Base-by-base conservation (phyloP, 2,113 vertebrate species). In the Python bivittatus region DNA sequence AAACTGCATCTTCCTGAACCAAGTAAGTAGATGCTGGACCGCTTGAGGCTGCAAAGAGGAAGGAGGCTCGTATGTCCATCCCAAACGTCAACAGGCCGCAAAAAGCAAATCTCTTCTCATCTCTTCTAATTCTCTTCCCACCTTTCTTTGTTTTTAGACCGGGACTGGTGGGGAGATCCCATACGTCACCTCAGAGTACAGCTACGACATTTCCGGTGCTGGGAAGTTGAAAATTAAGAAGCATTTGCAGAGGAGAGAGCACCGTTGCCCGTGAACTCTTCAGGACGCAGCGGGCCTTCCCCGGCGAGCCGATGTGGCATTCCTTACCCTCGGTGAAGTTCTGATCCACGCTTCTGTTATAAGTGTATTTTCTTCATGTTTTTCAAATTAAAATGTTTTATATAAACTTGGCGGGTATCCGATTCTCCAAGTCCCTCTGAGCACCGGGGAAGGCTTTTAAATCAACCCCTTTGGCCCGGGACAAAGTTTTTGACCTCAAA, bases 151-250 rank as follows among this genome's bases (percentile, higher is more conserved):
- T 23, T 97, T 97, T 13, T 97, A 99, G 98, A 89, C 93, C 4
- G 98, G 97, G 84, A 92, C 96, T 0, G 97, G 98, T 27, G 98
- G 98, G 2, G 98, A 98, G 12, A 96, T 97, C n/a, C 99, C 99
- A 0, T 99, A 99, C 0, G 89, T 99, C 90, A 99, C 99, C 0
- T 97, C 98, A 0, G 98, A 99, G 92, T 99, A 99, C 94, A 99
- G 98, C 86, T 98, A 98, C 88, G 97, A 98, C 86, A 96, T 99
- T 85, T 84, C 97, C 13, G 98, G 99, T 1, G 98, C 99, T 17
- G 98, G 98, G 89, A 99, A 98, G 92, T 94, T 99, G 68, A 98
- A 97, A 84, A 93, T 97, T 42, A 98, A 97, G 94, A 98, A 98
- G 92, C 95, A 95, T 79, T 91, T 97, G 79, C 94, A 61, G 90